Evolutionary conservation across 2,797 vertebrate genomes (phyloP).

Genomic region (Knipowitschia caucasica): DNA sequence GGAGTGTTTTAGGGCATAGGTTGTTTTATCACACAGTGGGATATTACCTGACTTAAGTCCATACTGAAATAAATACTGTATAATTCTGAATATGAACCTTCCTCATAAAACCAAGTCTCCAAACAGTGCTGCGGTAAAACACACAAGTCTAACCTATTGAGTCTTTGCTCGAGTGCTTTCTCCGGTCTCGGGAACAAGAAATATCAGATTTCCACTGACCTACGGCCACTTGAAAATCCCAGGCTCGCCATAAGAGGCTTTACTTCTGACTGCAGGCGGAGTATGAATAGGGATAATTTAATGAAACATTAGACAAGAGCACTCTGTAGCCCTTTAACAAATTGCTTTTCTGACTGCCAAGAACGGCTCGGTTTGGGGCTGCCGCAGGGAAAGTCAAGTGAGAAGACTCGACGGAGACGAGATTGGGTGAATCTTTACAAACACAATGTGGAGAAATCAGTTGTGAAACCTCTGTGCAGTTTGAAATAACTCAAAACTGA

Average conservation of each 20-base stretch:
- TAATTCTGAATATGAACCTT: no score
- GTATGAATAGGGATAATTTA: conserved; percentile 72
- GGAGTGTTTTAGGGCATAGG: no score
- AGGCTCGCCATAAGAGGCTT: conserved; percentile 64
- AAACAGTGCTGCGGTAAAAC: no score
- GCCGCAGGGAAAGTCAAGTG: conserved; percentile 38
- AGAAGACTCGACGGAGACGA: conserved; percentile 29
- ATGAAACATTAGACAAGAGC: conserved; percentile 72
- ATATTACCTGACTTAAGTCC: no score
- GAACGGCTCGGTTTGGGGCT: conserved; percentile 47
- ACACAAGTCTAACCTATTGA: conserved; percentile 29
- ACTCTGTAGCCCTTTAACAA: conserved; percentile 72
- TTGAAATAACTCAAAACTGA: no score
- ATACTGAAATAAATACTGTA: no score
- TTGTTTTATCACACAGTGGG: no score
- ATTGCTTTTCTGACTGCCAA: conserved; percentile 61
- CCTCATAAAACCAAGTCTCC: no score
- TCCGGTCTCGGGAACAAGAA: conserved; percentile 39
- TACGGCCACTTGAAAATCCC: conserved; percentile 51
- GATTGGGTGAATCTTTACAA: conserved; percentile 21
- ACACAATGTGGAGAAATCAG: neutral
- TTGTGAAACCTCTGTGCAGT: no score
- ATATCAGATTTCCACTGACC: conserved; percentile 66
- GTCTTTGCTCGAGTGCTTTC: no score
- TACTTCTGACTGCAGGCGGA: conserved; percentile 52